Evolutionary conservation across 2,888 invertebrate genomes (phyloP), one percentile per base, ranked within the genome.

Genomic region (Pristionchus fissidentatus): DNA sequence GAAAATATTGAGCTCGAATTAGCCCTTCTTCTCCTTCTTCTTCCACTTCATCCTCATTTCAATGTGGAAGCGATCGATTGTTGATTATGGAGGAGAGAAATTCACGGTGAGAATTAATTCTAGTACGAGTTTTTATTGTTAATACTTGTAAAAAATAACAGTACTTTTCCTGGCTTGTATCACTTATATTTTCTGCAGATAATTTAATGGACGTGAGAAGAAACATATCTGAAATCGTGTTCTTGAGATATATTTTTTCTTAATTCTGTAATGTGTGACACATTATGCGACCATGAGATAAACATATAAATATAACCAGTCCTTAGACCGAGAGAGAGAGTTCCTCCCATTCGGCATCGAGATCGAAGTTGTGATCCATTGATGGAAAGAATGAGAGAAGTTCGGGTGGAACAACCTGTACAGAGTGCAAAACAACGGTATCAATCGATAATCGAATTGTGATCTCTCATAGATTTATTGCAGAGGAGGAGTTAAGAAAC

Each of bases 401-500:
- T 10, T 22, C 43, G 70, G 26, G 15, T 41, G 41, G 60, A 70
- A 5, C 70, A 70, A 26, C 70, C 70, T 15, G 15, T 70, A 41
- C 38, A 41, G 0, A 77, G 49, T 77, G 49, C 49, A 0, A 77
- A 77, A 41, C 75, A 77, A 41, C 46, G 75, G 75, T 77, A 22
- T 1, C 13, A 43, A 46, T 73, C 2, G 1, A n/a, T 26, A 7
- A 46, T 43, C 19, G 15, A 38, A 46, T 38, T 41, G n/a, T n/a
- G n/a, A 22, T 22, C 32, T 29, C 29, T 15, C 5, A 77, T 29
- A 7, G 22, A 0, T 10, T 26, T 10, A 8, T 57, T 85, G 15
- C 57, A 85, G 85, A 75, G 85, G 85, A 26, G 85, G 85, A 13
- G 85, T 85, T 29, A 82, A 83, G 70, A 85, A 85, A 35, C 52